Percentiles rank a stretch among this genome's conserved stretches.
Conservation (phyloP, 2,888 invertebrate genomes). For the Hirtodrosophila alboralis region DNA sequence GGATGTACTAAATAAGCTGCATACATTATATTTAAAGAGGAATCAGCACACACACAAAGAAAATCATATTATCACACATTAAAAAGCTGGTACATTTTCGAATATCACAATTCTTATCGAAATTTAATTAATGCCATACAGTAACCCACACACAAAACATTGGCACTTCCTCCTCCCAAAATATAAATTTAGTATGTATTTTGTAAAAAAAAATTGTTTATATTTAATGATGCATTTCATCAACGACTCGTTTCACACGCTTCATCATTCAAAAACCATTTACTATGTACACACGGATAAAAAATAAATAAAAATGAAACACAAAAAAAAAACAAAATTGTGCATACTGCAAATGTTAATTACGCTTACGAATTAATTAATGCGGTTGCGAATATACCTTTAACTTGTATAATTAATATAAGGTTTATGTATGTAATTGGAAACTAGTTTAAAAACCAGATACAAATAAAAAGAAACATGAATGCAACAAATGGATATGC, state of each 20-base stretch:
- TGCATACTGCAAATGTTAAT: conserved; percentile 50
- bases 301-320: conserved; percentile 1
- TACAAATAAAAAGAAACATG: conserved; percentile 47
- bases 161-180: conserved; percentile 29
- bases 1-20: no score
- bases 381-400: conserved; percentile 51
- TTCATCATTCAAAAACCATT: conserved; percentile 27
- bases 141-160: conserved; percentile 17
- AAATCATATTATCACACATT: conserved; percentile 1
- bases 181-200: conserved; percentile 38
- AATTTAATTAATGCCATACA: conserved; percentile 30
- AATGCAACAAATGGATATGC: conserved; percentile 35
- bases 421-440: conserved; percentile 58
- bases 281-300: conserved; percentile 11
- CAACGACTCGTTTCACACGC: conserved; percentile 37
- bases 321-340: conserved; percentile 19
- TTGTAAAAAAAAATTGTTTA: conserved; percentile 47
- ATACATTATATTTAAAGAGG: neutral
- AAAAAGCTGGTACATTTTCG: conserved; percentile 2
- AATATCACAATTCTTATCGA: conserved; percentile 4
- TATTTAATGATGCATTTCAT: conserved; percentile 41
- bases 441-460: conserved; percentile 51
- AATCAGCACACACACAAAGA: no score
- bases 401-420: conserved; percentile 52
- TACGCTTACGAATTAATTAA: conserved; percentile 50